Conservation (phyloP, 64 coral and sea anemone genomes). For the Montipora foliosa region DNA sequence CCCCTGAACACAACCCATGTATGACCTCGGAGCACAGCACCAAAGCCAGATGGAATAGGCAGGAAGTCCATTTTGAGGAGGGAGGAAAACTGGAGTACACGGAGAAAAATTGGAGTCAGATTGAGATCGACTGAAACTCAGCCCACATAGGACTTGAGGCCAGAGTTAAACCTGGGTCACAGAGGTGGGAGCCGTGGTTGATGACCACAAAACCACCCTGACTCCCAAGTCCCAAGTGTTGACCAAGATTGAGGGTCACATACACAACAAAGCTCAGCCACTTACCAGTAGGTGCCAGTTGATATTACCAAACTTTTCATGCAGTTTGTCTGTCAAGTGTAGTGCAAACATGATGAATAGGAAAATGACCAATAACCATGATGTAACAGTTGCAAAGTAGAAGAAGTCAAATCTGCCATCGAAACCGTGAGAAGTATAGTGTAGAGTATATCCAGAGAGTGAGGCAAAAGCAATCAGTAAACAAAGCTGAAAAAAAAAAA, state of each 20-base stretch:
- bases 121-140: no score
- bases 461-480: slow-evolving; percentile 94
- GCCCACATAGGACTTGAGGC: no score
- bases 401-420: slow-evolving; percentile 95
- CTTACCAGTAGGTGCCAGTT: slow-evolving; percentile 89
- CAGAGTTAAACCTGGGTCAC: no score
- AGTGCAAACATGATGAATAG: slow-evolving; percentile 79
- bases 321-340: not conserved
- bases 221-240: no score
- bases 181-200: no score
- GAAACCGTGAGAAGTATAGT: slow-evolving; percentile 7
- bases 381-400: slow-evolving; percentile 90
- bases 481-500: slow-evolving; percentile 62
- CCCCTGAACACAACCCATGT: no score
- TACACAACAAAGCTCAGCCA: not conserved
- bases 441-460: slow-evolving; percentile 73
- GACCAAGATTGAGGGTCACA: not conserved
- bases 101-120: no score
- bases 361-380: slow-evolving; percentile 86
- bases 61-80: no score
- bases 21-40: no score
- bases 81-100: no score
- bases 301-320: slow-evolving; percentile 69
- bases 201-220: no score
- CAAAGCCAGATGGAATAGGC: no score